Conservation (phyloP, 1,140 invertebrate genomes). For the Eriosoma lanigerum region DNA sequence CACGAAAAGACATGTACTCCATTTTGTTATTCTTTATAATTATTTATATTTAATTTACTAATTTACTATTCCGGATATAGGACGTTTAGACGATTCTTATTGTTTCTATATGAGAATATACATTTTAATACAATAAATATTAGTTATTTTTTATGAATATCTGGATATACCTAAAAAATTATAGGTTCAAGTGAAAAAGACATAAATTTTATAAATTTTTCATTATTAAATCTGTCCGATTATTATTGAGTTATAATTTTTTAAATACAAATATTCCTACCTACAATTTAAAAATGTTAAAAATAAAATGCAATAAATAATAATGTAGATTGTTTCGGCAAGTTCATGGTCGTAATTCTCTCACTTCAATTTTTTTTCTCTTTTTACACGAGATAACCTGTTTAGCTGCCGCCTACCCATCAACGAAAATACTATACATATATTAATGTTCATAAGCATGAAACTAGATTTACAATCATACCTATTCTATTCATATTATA, state of each 20-base stretch:
- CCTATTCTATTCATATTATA: too few species aligned
- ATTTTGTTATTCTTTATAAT: neutral
- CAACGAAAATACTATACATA: neutral
- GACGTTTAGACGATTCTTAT: neutral
- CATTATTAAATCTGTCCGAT: too few species aligned
- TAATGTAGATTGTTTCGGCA: slow-evolving; percentile 33
- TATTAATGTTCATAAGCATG: neutral
- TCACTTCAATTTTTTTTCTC: slow-evolving; percentile 11
- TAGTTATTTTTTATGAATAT: too few species aligned
- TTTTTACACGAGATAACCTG: slow-evolving; percentile 37
- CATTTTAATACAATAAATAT: neutral
- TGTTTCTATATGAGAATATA: slow-evolving; percentile 8
- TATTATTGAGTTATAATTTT: too few species aligned
- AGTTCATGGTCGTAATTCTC: slow-evolving; percentile 36
- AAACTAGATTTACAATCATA: neutral
- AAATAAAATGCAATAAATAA: neutral
- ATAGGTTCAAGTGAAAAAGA: too few species aligned
- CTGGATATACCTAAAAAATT: too few species aligned
- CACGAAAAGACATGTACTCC: too few species aligned
- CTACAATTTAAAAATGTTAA: neutral
- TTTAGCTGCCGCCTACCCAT: slow-evolving; percentile 33
- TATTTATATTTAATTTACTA: neutral
- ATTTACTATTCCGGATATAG: neutral
- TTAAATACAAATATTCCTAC: too few species aligned
- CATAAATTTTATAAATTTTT: too few species aligned